Base-by-base conservation (phyloP, 53 echinoderm and acorn worm species). In the Mesocentrotus franciscanus region DNA sequence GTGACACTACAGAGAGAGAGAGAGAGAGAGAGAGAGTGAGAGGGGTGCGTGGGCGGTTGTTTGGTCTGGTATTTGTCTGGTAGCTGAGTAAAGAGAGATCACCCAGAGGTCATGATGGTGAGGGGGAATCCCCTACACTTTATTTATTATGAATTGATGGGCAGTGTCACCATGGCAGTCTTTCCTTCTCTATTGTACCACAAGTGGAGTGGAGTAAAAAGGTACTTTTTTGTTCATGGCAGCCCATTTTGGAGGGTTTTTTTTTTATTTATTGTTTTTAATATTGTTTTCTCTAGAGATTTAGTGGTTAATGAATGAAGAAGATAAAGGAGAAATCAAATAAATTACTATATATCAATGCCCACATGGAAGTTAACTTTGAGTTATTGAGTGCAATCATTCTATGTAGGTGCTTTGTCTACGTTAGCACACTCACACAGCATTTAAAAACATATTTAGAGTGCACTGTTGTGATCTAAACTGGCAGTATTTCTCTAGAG, bases 11-110 rank as follows among this genome's bases (percentile, higher is more conserved):
- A 6, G 22, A 85, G 85, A 29, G 90, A 90, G 60, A 90, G n/a
- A 29, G 90, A 59, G n/a, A 33, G 78, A 27, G 78, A 78, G 78
- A 33, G 78, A 78, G 10, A 32, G 49, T 4, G 49, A 49, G 6
- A 34, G 14, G 29, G 60, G 90, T 60, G 90, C n/a, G 90, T 60
- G 90, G 90, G 60, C 8, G 58, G n/a, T 90, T 90, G 90, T 90
- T 90, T 90, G 90, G 90, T 60, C 90, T 90, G 90, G 90, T 60
- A 60, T 90, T 90, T 90, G 90, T 90, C 58, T 90, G 90, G 58
- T 30, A 60, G 60, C 59, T 81, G 81, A 39, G 81, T 33, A 39
- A 81, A 81, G 81, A 7, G 9, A 81, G 81, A 42, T 81, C 81
- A 39, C 14, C 11, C 42, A 42, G 22, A 81, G 81, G 81, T 81